Base-by-base conservation (phyloP, 2,797 vertebrate genomes). In the Onychomys arenicola region DNA sequence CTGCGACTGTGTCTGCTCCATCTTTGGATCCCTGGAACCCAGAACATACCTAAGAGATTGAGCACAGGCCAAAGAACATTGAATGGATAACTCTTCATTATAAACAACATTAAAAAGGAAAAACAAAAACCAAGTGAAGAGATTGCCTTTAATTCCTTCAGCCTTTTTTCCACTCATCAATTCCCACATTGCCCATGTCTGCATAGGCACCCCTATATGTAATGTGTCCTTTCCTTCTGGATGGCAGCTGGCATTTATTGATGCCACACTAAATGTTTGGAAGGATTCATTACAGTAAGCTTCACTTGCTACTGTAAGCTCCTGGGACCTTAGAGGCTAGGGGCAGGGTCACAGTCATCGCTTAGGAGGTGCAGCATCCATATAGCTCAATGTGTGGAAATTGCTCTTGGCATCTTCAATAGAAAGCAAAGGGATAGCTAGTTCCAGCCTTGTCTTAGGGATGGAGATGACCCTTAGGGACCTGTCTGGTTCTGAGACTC, bases 341-440 rank as follows among this genome's bases (percentile, higher is more conserved):
- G 59, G 76, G 46, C 23, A 75, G 91, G 71, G 34, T 19, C 63
- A 37, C 57, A 63, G 59, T 49, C 17, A 17, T 32, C 65, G 49
- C 49, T 90, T 90, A n/a, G 17, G 78, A 93, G 95, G 93, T 55
- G 65, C 37, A 77, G 46, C 73, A 89, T n/a, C 89, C 40, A 34
- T 5, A 52, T 63, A 81, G 21, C 80, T 94, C 63, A 46, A 0
- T 32, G 40, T 37, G 89, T 80, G 37, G 52, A 17, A 25, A 59
- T 40, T 77, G 91, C 43, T 46, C 55, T 46, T 94, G 76, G 25
- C n/a, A 59, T 95, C 63, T 77, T 92, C 69, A 55, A 0, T 21
- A 69, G 11, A 75, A n/a, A 78, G 14, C 19, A 21, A 71, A 73
- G 65, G 37, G 46, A 93, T 37, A 81, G 71, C 77, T 81, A 65